Evolutionary conservation across 2,888 invertebrate species (phyloP).

Genomic region (Drosophila algonquin): DNA sequence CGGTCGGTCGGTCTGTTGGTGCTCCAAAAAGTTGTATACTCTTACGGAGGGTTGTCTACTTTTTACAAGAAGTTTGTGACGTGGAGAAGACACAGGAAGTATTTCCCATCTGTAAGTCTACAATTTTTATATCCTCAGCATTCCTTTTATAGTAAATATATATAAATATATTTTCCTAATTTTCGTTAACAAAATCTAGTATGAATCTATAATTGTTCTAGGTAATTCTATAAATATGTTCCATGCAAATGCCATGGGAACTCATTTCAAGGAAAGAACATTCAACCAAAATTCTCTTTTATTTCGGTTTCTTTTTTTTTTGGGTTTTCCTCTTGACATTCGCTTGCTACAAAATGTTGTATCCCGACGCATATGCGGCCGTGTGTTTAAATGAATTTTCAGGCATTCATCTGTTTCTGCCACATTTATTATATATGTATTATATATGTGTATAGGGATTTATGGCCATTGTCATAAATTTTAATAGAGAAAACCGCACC

Average conservation of each 20-base stretch:
- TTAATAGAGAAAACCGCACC: conserved; percentile 50
- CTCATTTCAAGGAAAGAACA: neutral
- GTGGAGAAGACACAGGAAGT: no score
- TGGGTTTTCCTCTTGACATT: neutral
- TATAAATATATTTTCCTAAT: no score
- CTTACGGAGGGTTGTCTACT: neutral
- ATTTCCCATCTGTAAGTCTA: no score
- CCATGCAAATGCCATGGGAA: no score
- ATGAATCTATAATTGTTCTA: no score
- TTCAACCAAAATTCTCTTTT: neutral
- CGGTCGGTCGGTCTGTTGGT: neutral
- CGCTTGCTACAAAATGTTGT: conserved; percentile 5
- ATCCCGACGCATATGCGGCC: conserved; percentile 16
- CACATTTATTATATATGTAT: conserved; percentile 28
- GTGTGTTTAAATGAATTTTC: conserved; percentile 47
- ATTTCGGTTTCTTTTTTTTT: neutral
- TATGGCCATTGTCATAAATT: conserved; percentile 72
- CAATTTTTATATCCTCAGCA: no score
- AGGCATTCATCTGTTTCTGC: conserved; percentile 37
- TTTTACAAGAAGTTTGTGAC: neutral
- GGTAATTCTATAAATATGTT: no score
- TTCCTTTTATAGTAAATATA: no score
- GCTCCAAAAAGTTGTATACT: neutral
- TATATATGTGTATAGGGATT: conserved; percentile 48
- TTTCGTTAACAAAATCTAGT: no score